phyloP scores from a whole-genome alignment of 1,140 invertebrate genomes.

The Ostrea denselamellosa region DNA sequence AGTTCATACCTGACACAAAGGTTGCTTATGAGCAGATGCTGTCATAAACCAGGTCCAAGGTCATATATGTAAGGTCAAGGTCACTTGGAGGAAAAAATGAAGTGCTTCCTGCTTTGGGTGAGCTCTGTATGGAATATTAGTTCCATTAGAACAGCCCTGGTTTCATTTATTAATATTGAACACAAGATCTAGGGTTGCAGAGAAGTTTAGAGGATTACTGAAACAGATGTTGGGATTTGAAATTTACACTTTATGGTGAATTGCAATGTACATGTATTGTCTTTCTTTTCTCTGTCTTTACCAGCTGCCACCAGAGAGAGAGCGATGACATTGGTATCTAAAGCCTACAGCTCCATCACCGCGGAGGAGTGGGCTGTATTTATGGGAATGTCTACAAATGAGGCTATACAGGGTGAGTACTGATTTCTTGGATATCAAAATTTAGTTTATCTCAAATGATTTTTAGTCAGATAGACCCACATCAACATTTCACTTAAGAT shows the following conservation, averaged over 20 bases:
- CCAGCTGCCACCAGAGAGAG: constrained; percentile 87
- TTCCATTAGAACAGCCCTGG: no score
- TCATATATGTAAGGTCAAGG: no score
- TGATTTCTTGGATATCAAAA: not conserved
- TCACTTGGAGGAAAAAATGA: no score
- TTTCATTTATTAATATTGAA: no score
- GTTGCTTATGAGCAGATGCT: no score
- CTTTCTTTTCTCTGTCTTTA: constrained; percentile 69
- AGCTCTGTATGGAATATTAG: no score
- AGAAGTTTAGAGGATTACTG: not conserved
- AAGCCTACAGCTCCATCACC: constrained; percentile 90
- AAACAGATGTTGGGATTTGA: not conserved
- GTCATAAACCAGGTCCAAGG: no score
- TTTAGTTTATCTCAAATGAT: not conserved
- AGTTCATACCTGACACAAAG: no score
- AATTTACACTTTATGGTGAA: not conserved
- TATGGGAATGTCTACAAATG: constrained; percentile 85
- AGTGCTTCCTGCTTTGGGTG: no score
- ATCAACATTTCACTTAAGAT: not conserved
- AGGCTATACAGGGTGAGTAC: constrained; percentile 80
- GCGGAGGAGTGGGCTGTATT: constrained; percentile 85
- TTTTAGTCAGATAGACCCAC: not conserved
- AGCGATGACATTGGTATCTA: constrained; percentile 86
- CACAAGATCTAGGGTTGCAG: no score
- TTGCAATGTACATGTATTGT: no score